Evolutionary conservation across 2,113 vertebrate genomes (phyloP), one percentile per base, ranked within the genome.

Genomic region (Prunella fulvescens): DNA sequence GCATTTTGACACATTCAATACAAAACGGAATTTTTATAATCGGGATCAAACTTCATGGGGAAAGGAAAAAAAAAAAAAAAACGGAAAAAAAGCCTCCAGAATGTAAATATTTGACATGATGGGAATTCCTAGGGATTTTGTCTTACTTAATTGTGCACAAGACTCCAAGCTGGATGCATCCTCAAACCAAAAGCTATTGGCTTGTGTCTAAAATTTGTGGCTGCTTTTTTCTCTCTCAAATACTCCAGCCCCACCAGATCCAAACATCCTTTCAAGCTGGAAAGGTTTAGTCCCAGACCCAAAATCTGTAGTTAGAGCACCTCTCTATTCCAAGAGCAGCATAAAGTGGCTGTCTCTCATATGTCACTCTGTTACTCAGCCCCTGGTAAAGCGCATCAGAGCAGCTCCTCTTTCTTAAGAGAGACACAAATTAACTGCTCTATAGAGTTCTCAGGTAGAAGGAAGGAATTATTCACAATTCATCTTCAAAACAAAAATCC

Each of bases 111-210:
- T 90, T 69, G 33, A 42, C 56, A 50, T 44, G 42, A 86, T 81
- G 58, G 86, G 73, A 92, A 92, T 86, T 62, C 86, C 82, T 80
- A 19, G 37, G 72, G 76, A 73, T 56, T 64, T 85, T 86, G 20
- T 45, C 86, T 92, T 33, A 61, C 56, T 92, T 60, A 85, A 31
- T 73, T 86, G 85, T 74, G 81, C 50, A 16, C 37, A 91, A 87
- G 69, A 29, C 66, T 93, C 67, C 73, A 92, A 80, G 81, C 89
- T 95, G 73, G 65, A 95, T 31, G 70, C 91, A 92, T 76, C 91
- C 92, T 95, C 78, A 91, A 87, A 91, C 78, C 80, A 65, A 93
- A 88, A 87, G 53, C 58, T 84, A 19, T 67, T 95, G 96, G 95
- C 89, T 81, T 45, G 7, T 58, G 29, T 82, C 84, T 94, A 95